phyloP scores from a whole-genome alignment of 2,113 vertebrate species.

The Etia nguti region DNA sequence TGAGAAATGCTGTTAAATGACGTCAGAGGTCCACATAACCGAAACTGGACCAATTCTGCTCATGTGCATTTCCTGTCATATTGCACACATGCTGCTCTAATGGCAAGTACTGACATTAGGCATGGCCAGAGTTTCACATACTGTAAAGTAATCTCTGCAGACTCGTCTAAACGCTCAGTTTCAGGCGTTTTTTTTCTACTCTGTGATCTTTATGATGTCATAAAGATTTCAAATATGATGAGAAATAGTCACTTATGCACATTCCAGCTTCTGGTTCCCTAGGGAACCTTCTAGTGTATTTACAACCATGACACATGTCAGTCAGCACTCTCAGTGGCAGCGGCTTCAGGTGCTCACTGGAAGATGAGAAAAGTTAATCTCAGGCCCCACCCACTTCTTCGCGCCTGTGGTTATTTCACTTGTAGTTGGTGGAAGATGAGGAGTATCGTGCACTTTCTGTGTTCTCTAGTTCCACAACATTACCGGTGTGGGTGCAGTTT shows the following conservation, averaged over 20 bases:
- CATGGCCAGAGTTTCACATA: not conserved
- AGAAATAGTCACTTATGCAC: accelerated
- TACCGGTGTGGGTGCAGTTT: not conserved
- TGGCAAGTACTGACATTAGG: accelerated
- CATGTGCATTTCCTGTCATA: not conserved
- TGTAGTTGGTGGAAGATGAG: not conserved
- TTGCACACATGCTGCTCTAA: not conserved
- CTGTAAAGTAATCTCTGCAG: not conserved
- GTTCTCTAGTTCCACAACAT: not conserved
- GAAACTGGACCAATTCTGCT: accelerated
- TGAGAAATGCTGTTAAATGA: not conserved
- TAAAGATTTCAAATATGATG: not conserved
- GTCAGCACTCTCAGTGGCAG: not conserved
- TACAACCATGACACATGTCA: not conserved
- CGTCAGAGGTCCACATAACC: accelerated
- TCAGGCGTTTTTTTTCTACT: accelerated
- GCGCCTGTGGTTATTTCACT: not conserved
- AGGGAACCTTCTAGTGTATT: not conserved
- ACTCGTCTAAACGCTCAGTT: not conserved
- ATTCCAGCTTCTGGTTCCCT: not conserved
- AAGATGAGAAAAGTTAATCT: not conserved
- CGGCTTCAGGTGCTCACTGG: not conserved
- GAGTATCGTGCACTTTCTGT: accelerated
- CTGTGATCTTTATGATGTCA: accelerated
- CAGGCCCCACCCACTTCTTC: not conserved